These are phyloP conservation scores for Pharmacophagus antenor DNA, from an alignment of 2,888 invertebrate species.

Conservation along the genomic window DNA sequence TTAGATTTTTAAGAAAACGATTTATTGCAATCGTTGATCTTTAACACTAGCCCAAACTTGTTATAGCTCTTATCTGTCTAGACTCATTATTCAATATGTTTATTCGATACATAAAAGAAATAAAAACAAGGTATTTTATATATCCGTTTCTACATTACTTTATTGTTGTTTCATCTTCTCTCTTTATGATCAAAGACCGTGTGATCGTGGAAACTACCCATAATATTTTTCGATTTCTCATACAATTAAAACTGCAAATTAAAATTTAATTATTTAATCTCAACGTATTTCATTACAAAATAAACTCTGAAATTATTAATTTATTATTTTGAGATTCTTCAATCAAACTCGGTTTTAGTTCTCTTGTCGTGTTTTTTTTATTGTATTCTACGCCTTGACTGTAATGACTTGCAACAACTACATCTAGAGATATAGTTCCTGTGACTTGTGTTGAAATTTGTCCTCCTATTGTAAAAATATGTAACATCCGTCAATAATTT, in stretches of 20 bases:
- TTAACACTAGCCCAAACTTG: constrained; percentile 11
- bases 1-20: constrained; percentile 21
- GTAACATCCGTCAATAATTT: neutral
- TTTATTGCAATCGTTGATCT: constrained; percentile 22
- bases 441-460: no score
- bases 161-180: neutral
- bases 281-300: no score
- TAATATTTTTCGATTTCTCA: no score
- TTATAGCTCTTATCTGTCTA: constrained; percentile 26
- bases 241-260: no score
- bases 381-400: no score
- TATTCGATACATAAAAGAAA: constrained; percentile 14
- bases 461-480: neutral
- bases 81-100: constrained; percentile 30
- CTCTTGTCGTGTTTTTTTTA: no score
- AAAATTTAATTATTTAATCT: no score
- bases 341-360: no score
- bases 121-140: constrained; percentile 13
- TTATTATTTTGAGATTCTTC: no score
- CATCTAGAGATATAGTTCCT: no score
- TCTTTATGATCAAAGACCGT: neutral
- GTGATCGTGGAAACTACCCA: neutral
- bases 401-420: no score
- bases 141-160: neutral
- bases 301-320: no score